Evolutionary conservation across 2,888 invertebrate genomes (phyloP).

Genomic region (Euclidia mi): DNA sequence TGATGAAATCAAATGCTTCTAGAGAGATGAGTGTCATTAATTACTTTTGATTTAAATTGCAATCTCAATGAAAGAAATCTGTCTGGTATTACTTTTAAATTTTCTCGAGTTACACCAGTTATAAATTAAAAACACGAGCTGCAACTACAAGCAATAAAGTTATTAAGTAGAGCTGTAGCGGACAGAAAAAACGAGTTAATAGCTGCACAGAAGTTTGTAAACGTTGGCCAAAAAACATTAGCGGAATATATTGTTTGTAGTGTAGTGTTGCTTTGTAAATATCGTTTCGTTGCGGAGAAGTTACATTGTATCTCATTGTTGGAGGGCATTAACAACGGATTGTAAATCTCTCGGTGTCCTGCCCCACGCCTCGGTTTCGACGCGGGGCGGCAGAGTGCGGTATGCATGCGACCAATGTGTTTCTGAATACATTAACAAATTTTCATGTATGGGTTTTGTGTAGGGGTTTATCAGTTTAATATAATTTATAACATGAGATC

Average conservation of each 20-base stretch:
- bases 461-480: too few relatives aligned
- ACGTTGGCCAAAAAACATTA: conserved; percentile 81
- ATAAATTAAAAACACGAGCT: conserved; percentile 76
- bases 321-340: conserved; percentile 82
- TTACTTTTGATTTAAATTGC: conserved; percentile 74
- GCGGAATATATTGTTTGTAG: conserved; percentile 70
- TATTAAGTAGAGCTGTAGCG: conserved; percentile 76
- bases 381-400: conserved; percentile 23
- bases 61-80: conserved; percentile 50
- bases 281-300: conserved; percentile 75
- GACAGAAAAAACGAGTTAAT: conserved; percentile 71
- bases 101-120: conserved; percentile 59
- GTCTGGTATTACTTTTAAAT: conserved; percentile 45
- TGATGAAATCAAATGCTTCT: conserved; percentile 47
- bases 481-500: too few relatives aligned
- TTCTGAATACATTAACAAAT: conserved; percentile 67
- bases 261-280: conserved; percentile 78
- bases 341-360: conserved; percentile 80
- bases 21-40: conserved; percentile 55
- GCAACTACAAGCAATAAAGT: conserved; percentile 80
- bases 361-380: conserved; percentile 56
- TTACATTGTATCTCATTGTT: conserved; percentile 86
- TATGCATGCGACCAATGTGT: conserved; percentile 54
- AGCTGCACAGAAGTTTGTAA: conserved; percentile 71
- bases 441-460: conserved; percentile 44